phyloP scores from a whole-genome alignment of 1,140 invertebrate species.

The Temnothorax longispinosus region DNA sequence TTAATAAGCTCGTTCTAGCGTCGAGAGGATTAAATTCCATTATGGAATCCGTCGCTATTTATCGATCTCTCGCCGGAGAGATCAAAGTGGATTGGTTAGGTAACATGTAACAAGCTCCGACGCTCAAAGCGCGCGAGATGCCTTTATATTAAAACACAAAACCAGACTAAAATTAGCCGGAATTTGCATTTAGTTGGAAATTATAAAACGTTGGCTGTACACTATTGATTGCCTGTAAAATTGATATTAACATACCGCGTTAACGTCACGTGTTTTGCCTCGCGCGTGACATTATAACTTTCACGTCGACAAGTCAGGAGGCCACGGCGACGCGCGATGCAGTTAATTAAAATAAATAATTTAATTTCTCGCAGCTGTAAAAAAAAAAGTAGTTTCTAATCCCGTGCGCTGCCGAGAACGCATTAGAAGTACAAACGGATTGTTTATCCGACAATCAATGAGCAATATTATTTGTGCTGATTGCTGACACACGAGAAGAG shows the following conservation, averaged over 20 bases:
- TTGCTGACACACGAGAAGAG: background rate
- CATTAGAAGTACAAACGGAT: background rate
- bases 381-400: background rate
- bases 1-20: constrained; percentile 29
- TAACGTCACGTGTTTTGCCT: background rate
- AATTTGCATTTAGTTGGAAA: constrained; percentile 34
- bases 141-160: constrained; percentile 44
- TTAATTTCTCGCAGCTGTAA: background rate
- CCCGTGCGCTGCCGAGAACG: background rate
- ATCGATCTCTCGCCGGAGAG: constrained; percentile 35
- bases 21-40: constrained; percentile 35
- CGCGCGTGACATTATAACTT: background rate
- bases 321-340: background rate
- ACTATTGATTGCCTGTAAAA: background rate
- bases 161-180: constrained; percentile 27
- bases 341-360: constrained; percentile 27
- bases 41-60: constrained; percentile 38
- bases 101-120: constrained; percentile 22
- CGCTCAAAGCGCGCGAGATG: constrained; percentile 18
- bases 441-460: background rate
- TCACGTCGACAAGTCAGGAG: background rate
- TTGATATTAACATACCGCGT: background rate
- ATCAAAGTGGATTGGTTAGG: constrained; percentile 53
- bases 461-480: background rate
- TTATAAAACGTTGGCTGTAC: background rate